A percentile compares a stretch with the other conserved stretches of the same genome.
Conservation (phyloP, 2,888 invertebrate species). For the Hyposoter dolosus region DNA sequence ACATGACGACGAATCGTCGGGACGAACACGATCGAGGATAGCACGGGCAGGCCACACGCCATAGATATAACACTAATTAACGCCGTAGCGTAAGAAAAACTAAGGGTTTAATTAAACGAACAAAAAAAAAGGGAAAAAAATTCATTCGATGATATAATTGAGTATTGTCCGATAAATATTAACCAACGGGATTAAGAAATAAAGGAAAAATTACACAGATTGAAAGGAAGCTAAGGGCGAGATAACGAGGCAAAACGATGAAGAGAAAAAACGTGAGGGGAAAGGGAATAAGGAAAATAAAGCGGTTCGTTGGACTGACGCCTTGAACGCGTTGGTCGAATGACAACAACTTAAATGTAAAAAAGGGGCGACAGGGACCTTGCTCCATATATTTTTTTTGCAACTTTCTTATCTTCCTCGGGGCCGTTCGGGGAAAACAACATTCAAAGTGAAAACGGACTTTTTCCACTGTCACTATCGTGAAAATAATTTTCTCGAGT, state of each 20-base stretch:
- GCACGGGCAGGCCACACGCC: slow-evolving; percentile 84
- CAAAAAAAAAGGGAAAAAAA: slow-evolving; percentile 37
- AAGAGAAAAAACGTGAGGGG: slow-evolving; percentile 29
- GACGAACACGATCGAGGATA: slow-evolving; percentile 77
- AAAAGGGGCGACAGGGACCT: slow-evolving; percentile 81
- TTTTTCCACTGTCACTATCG: slow-evolving; percentile 18
- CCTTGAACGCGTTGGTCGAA: slow-evolving; percentile 81
- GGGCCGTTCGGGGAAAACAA: slow-evolving; percentile 58
- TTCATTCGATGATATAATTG: slow-evolving; percentile 57
- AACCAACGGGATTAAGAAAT: slow-evolving; percentile 65
- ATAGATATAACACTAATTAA: slow-evolving; percentile 83
- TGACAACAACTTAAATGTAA: slow-evolving; percentile 80
- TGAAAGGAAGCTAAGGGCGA: slow-evolving; percentile 39
- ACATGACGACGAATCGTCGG: slow-evolving; percentile 29
- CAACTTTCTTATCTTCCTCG: slow-evolving; percentile 71
- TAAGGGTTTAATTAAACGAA: slow-evolving; percentile 65
- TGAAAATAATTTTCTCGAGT: slow-evolving; percentile 27
- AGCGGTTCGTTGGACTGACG: slow-evolving; percentile 83
- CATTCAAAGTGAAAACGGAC: slow-evolving; percentile 14
- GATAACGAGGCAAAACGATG: slow-evolving; percentile 39
- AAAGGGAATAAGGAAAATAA: slow-evolving; percentile 58
- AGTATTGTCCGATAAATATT: slow-evolving; percentile 72
- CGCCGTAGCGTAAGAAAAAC: slow-evolving; percentile 79
- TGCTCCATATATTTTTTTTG: slow-evolving; percentile 73
- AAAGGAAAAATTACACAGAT: slow-evolving; percentile 37